phyloP scores from a whole-genome alignment of 1,140 invertebrate species.

The Yoshiicerus persimilis region DNA sequence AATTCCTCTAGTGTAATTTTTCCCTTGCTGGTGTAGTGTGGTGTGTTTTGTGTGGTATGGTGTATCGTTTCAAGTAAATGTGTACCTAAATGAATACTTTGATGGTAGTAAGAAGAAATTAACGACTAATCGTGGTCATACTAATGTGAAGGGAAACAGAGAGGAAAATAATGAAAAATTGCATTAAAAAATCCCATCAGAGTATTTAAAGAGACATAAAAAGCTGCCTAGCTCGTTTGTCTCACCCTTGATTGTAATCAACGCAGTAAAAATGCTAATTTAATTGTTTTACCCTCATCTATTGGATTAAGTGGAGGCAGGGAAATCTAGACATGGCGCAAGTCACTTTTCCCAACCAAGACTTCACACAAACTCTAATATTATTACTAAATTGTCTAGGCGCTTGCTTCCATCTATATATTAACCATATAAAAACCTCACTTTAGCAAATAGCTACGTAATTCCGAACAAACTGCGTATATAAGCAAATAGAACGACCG shows the following conservation, averaged over 20 bases:
- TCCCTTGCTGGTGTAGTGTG: not conserved
- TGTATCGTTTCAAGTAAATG: not conserved
- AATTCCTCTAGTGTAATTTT: too few species aligned
- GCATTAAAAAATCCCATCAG: conserved; percentile 1
- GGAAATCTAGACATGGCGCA: not conserved
- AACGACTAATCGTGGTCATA: not conserved
- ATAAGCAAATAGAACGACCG: too few species aligned
- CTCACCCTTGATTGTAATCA: conserved; percentile 17
- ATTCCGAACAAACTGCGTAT: too few species aligned
- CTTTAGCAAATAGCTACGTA: too few species aligned
- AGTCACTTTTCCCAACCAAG: not conserved
- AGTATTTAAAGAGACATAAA: conserved; percentile 16
- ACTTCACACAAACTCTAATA: not conserved
- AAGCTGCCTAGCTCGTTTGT: not conserved
- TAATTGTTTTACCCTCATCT: conserved; percentile 7
- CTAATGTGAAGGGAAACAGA: not conserved
- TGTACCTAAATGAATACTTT: not conserved
- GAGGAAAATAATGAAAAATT: not conserved
- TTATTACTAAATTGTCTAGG: not conserved
- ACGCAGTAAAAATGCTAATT: conserved; percentile 29
- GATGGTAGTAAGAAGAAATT: not conserved
- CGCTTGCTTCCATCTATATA: too few species aligned
- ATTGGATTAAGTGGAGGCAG: conserved; percentile 7
- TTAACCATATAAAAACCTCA: too few species aligned
- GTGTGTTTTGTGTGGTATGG: not conserved